phyloP scores from a whole-genome alignment of 2,113 vertebrate genomes.

The Periophthalmodon schlosseri region DNA sequence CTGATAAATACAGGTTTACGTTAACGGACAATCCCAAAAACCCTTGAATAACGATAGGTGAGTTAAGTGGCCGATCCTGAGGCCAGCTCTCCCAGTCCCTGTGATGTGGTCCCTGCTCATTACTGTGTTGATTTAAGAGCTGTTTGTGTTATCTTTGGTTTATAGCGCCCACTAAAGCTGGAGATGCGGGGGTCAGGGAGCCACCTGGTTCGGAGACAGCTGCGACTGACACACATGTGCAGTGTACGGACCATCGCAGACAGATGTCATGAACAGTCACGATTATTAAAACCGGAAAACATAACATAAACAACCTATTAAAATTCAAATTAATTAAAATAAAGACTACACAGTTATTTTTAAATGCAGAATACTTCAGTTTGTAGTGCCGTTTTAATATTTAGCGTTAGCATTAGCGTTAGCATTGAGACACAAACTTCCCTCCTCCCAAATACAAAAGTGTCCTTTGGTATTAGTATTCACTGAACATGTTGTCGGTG shows the following conservation, averaged over 20 bases:
- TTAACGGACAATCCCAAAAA: neutral
- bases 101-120: conserved; percentile 36
- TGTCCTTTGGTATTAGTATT: too few species aligned
- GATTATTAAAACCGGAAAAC: too few species aligned
- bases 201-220: conserved; percentile 69
- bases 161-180: conserved; percentile 65
- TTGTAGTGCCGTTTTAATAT: too few species aligned
- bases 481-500: too few species aligned
- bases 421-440: too few species aligned
- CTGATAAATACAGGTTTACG: neutral
- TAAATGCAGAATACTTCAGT: too few species aligned
- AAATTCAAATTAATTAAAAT: too few species aligned
- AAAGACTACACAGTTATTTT: too few species aligned
- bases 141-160: conserved; percentile 72
- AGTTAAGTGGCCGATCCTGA: neutral
- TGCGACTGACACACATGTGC: conserved; percentile 53
- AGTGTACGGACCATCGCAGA: conserved; percentile 37
- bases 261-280: too few species aligned
- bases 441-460: too few species aligned
- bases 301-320: too few species aligned
- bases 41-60: neutral
- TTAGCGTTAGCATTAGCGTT: too few species aligned
- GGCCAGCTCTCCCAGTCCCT: neutral
- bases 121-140: conserved; percentile 66
- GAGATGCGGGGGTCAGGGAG: conserved; percentile 49